phyloP scores from a whole-genome alignment of 2,113 vertebrate genomes.

The Peromyscus maniculatus region DNA sequence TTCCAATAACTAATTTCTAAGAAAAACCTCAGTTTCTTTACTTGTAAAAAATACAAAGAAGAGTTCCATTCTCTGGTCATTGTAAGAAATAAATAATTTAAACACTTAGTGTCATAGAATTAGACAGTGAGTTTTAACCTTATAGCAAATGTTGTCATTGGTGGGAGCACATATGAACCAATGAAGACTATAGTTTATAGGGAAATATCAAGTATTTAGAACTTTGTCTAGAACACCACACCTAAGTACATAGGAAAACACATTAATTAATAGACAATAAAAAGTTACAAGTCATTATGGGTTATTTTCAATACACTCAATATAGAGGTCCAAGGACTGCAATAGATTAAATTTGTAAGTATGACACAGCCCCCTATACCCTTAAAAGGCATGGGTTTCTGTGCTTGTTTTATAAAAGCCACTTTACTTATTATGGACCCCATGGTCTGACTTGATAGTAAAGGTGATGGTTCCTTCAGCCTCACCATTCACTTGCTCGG shows the following conservation, averaged over 20 bases:
- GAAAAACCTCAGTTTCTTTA: not conserved
- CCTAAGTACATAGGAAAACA: not conserved
- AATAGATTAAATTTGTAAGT: not conserved
- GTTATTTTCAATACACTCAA: not conserved
- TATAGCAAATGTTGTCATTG: not conserved
- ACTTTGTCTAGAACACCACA: not conserved
- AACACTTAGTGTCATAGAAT: not conserved
- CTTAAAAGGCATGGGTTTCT: not conserved
- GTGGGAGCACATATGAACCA: not conserved
- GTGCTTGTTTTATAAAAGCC: slow-evolving; percentile 5
- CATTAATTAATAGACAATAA: not conserved
- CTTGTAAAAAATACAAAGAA: not conserved
- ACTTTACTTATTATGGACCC: not conserved
- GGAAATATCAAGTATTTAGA: not conserved
- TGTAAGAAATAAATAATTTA: not conserved
- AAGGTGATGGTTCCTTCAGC: not conserved
- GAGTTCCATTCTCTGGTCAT: not conserved
- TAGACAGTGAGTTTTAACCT: not conserved
- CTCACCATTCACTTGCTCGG: not conserved
- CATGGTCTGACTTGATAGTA: not conserved
- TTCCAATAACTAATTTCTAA: not conserved
- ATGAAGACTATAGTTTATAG: not conserved
- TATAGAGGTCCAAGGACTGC: not conserved
- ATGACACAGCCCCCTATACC: not conserved
- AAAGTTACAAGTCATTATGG: not conserved